These are phyloP conservation scores for Vireo griseus DNA, from an alignment of 2,797 vertebrate genomes.

Conservation along the genomic window DNA sequence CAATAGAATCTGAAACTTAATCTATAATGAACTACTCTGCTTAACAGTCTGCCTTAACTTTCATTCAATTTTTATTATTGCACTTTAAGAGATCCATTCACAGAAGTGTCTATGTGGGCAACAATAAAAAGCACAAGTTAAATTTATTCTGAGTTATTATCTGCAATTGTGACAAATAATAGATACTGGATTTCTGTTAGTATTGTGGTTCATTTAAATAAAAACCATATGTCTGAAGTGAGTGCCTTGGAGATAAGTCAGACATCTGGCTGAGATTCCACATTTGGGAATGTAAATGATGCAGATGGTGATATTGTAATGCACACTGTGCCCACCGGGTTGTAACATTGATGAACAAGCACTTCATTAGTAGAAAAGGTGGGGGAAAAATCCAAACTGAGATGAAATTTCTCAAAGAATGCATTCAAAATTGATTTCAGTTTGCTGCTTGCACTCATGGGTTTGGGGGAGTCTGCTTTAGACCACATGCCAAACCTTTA, in stretches of 20 bases:
- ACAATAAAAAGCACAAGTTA: not conserved
- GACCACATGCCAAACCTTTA: not conserved
- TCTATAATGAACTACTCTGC: not conserved
- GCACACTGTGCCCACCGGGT: not conserved
- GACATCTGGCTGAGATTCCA: slow-evolving; percentile 60
- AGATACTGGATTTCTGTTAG: slow-evolving; percentile 36
- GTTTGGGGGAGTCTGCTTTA: not conserved
- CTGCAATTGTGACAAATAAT: slow-evolving; percentile 5
- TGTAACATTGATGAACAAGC: not conserved
- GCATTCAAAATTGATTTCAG: not conserved
- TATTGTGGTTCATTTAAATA: slow-evolving; percentile 54
- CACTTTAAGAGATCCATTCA: not conserved
- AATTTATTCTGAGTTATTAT: slow-evolving; percentile 36
- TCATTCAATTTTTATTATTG: not conserved
- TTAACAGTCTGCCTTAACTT: not conserved
- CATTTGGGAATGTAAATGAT: slow-evolving; percentile 52
- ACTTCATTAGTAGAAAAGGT: slow-evolving; percentile 36
- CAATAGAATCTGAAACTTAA: not conserved
- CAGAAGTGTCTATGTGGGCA: not conserved
- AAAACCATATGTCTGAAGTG: slow-evolving; percentile 50
- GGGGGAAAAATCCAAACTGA: not conserved
- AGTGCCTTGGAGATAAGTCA: slow-evolving; percentile 29
- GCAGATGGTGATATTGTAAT: slow-evolving; percentile 50
- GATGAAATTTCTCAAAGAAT: not conserved
- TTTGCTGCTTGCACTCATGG: not conserved